Base-by-base conservation (phyloP, 1,140 invertebrate genomes). In the Hyposmocoma kahamanoa region DNA sequence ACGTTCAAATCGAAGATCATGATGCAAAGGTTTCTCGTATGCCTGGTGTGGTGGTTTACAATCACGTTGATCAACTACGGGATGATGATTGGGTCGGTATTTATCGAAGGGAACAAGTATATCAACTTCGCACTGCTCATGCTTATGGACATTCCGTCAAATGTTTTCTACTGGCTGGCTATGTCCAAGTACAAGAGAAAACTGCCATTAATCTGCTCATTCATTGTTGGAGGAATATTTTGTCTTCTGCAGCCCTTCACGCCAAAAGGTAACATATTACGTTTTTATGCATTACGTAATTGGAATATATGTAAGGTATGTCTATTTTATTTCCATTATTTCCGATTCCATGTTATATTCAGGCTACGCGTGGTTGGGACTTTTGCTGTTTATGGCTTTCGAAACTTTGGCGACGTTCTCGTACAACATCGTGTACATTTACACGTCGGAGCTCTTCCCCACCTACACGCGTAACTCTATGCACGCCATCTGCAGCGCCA, bases 21-120 rank as follows among this genome's bases (percentile, higher is more conserved):
- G 77, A 58, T 84, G 56, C 67, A 74, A 34, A 61, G 80, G 38
- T 80, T 84, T 42, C 65, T 91, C 1, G 89, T 90, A 22, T 91
- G 92, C 49, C 90, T 88, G 47, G 89, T 93, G 60, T 93, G 89
- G 84, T 95, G 91, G 92, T 87, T 92, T 15, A 91, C 91, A 0
- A 91, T 91, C 54, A 90, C 91, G 1, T 90, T 95, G 45, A 90
- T 95, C 8, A 96, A 95, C 74, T 96, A 95, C 64, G 95, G 94
- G 0, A 81, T 96, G 45, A 93, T 93, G 28, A 88, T 96, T 24
- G 94, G 94, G 69, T 91, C 94, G 0, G 93, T 93, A 5, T 89
- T 92, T 28, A 87, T 96, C 26, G 90, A 89, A 22, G 93, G 93
- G 0, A 90, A 86, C 53, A 85, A 90, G 53, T 94, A 94, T 71